Evolutionary conservation across 92 coral and sea anemone genomes (phyloP).

Genomic region (Pocillopora meandrina): DNA sequence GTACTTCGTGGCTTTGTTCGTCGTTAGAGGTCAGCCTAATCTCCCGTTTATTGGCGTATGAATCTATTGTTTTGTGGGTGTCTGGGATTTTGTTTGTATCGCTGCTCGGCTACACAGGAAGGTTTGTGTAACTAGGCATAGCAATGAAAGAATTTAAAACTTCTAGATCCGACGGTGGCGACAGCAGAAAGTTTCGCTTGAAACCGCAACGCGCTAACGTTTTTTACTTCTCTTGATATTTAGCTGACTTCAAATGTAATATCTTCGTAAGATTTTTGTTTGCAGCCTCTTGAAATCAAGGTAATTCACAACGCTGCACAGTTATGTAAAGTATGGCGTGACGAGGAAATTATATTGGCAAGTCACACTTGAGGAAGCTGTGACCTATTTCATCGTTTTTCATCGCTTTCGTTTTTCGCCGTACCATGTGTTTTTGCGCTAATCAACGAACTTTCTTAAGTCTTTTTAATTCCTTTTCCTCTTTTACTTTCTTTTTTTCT

Average conservation of each 20-base stretch:
- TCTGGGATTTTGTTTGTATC: slow-evolving; percentile 41
- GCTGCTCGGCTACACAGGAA: slow-evolving; percentile 49
- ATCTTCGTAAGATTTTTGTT: slow-evolving; percentile 2
- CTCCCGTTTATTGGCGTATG: not conserved
- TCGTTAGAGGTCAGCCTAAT: slow-evolving; percentile 19
- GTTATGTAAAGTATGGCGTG: not conserved
- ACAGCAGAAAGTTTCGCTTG: not conserved
- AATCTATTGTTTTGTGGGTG: slow-evolving; percentile 7
- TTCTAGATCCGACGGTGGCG: not conserved
- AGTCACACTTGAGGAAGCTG: not conserved
- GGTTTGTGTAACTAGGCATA: slow-evolving; percentile 59
- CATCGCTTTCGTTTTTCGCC: not conserved
- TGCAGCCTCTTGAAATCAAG: not conserved
- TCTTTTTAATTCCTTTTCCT: too few relatives aligned
- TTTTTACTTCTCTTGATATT: not conserved
- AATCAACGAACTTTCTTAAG: too few relatives aligned
- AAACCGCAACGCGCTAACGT: not conserved
- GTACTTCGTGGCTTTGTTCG: slow-evolving; percentile 29
- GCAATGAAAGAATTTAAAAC: not conserved
- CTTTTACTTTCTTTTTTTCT: too few relatives aligned
- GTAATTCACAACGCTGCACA: not conserved
- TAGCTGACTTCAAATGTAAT: not conserved
- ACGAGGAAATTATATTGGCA: not conserved
- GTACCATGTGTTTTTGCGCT: too few relatives aligned
- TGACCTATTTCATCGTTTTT: not conserved